phyloP scores from a whole-genome alignment of 2,797 vertebrate species.

The Galaxias olidus region DNA sequence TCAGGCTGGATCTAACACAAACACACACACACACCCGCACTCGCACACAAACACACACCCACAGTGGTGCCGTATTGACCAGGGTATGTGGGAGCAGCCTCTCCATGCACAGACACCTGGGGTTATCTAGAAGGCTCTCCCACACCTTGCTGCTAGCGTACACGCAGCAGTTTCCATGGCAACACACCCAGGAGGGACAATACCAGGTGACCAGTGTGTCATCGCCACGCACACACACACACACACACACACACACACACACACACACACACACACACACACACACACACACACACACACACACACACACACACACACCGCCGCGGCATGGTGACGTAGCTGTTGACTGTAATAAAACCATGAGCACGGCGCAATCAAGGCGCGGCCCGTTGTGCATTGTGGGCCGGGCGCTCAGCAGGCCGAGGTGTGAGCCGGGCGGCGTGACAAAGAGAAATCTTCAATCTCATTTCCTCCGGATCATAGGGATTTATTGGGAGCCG shows the following conservation, averaged over 20 bases:
- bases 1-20: slow-evolving; percentile 16
- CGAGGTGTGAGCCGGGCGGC: neutral
- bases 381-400: slow-evolving; percentile 50
- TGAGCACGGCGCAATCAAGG: slow-evolving; percentile 53
- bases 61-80: slow-evolving; percentile 11
- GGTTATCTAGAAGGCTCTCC: slow-evolving; percentile 17
- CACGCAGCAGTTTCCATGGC: slow-evolving; percentile 4
- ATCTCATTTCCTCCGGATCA: slow-evolving; percentile 65
- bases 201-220: neutral
- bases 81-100: neutral
- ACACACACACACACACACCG: slow-evolving; percentile 27
- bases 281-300: neutral
- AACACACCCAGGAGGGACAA: slow-evolving; percentile 1
- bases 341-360: slow-evolving; percentile 61
- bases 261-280: neutral
- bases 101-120: neutral
- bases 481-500: slow-evolving; percentile 68
- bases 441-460: slow-evolving; percentile 43
- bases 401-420: slow-evolving; percentile 39
- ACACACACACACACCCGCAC: slow-evolving; percentile 15
- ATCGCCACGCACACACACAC: slow-evolving; percentile 8
- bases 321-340: slow-evolving; percentile 25
- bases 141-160: slow-evolving; percentile 18
- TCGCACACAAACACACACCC: neutral
- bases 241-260: neutral